These are phyloP conservation scores for Taeniopygia guttata DNA, from an alignment of 2,797 vertebrate genomes.

Conservation along the genomic window DNA sequence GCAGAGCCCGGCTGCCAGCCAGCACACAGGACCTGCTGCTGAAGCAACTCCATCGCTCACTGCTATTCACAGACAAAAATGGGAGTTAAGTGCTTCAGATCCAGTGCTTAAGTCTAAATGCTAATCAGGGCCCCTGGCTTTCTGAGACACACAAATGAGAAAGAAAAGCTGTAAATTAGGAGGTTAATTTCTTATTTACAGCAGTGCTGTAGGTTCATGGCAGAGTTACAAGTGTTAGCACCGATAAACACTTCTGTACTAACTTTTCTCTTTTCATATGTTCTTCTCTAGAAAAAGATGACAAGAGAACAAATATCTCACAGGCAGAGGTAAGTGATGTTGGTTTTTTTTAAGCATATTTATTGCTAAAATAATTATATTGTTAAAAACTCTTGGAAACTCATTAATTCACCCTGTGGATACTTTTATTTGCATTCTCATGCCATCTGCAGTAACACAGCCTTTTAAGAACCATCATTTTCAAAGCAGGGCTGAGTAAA, in stretches of 20 bases:
- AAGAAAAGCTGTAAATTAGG: background rate
- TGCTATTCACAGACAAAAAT: background rate
- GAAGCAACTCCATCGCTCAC: accelerated
- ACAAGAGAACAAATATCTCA: constrained; percentile 79
- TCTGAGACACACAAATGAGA: background rate
- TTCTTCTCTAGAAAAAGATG: constrained; percentile 79
- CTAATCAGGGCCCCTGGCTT: background rate
- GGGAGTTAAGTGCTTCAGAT: background rate
- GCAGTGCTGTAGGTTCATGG: background rate
- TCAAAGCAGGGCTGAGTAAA: background rate
- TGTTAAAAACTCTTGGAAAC: background rate
- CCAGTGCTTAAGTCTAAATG: background rate
- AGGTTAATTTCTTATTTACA: background rate
- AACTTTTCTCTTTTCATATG: constrained; percentile 1
- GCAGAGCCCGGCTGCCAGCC: background rate
- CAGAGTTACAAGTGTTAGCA: background rate
- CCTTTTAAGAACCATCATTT: background rate
- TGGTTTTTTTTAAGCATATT: background rate
- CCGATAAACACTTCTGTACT: background rate
- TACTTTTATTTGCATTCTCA: background rate
- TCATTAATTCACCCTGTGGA: background rate
- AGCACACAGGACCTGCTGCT: background rate
- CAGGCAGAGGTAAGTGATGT: constrained; percentile 81
- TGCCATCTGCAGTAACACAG: background rate
- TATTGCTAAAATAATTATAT: background rate